Evolutionary conservation across 2,888 invertebrate genomes (phyloP).

Genomic region (Drosophila bunnanda): DNA sequence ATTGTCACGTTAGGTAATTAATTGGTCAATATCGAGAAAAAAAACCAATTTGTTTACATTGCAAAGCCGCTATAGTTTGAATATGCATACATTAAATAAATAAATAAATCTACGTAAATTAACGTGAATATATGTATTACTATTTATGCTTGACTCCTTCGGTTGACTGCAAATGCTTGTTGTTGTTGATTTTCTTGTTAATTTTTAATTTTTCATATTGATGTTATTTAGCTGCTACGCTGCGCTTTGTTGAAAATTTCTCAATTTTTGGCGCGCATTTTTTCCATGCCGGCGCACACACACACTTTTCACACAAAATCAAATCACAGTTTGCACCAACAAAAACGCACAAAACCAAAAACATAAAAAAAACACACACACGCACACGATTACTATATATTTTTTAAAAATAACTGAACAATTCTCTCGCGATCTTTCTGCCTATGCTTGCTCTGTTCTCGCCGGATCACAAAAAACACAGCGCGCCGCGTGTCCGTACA

Average conservation of each 20-base stretch:
- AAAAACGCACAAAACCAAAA: constrained; percentile 18
- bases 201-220: constrained; percentile 4
- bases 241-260: constrained; percentile 39
- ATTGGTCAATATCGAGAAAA: constrained; percentile 11
- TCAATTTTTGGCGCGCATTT: constrained; percentile 64
- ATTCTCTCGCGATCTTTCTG: constrained; percentile 20
- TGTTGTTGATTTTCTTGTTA: constrained; percentile 12
- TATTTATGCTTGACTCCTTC: constrained; percentile 13
- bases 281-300: constrained; percentile 49
- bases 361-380: constrained; percentile 14
- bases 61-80: neutral
- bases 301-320: constrained; percentile 21
- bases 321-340: constrained; percentile 21
- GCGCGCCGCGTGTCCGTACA: constrained; percentile 65
- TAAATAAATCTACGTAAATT: neutral
- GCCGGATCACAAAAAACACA: constrained; percentile 2
- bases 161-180: constrained; percentile 15
- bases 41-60: constrained; percentile 31
- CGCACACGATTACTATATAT: constrained; percentile 3
- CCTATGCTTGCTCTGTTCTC: neutral
- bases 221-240: constrained; percentile 28
- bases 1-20: constrained; percentile 21
- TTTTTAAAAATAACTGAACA: constrained; percentile 13
- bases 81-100: neutral
- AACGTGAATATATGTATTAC: constrained; percentile 10